Evolutionary conservation across 2,797 vertebrate species (phyloP).

Genomic region (Aplochiton taeniatus): DNA sequence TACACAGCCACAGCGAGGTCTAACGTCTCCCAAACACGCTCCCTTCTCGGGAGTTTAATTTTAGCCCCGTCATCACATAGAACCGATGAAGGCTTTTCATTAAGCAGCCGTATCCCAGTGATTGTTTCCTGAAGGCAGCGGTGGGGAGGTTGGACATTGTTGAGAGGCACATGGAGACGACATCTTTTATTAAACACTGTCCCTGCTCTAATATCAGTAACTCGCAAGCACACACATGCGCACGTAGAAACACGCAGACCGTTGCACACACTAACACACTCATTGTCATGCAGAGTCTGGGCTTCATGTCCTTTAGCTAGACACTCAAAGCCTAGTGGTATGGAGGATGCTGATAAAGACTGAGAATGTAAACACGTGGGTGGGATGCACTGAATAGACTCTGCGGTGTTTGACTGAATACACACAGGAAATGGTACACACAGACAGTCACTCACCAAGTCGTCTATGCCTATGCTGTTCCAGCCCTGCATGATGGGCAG

Average conservation of each 20-base stretch:
- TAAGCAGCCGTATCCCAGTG: neutral
- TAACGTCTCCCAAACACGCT: constrained; percentile 12
- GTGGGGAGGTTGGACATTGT: constrained; percentile 4
- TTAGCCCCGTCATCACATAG: constrained; percentile 18
- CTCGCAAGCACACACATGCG: constrained; percentile 15
- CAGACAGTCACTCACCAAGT: constrained; percentile 82
- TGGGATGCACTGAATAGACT: too few relatives aligned
- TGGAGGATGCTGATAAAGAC: too few relatives aligned
- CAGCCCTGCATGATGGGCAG: constrained; percentile 99
- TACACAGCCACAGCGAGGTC: constrained; percentile 17
- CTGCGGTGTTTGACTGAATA: constrained; percentile 2
- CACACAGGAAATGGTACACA: neutral
- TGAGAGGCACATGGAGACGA: neutral
- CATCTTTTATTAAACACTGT: too few relatives aligned
- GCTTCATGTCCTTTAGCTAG: too few relatives aligned
- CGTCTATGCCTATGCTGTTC: constrained; percentile 95
- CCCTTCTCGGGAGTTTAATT: constrained; percentile 14
- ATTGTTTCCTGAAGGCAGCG: neutral
- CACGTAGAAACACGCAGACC: constrained; percentile 4
- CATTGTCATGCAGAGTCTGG: too few relatives aligned
- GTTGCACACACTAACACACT: constrained; percentile 3
- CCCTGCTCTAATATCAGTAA: too few relatives aligned
- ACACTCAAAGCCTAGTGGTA: too few relatives aligned
- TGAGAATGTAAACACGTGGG: too few relatives aligned
- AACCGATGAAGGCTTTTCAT: constrained; percentile 19